Conservation (phyloP, 1,140 invertebrate genomes). For the Ceratina japonica region DNA sequence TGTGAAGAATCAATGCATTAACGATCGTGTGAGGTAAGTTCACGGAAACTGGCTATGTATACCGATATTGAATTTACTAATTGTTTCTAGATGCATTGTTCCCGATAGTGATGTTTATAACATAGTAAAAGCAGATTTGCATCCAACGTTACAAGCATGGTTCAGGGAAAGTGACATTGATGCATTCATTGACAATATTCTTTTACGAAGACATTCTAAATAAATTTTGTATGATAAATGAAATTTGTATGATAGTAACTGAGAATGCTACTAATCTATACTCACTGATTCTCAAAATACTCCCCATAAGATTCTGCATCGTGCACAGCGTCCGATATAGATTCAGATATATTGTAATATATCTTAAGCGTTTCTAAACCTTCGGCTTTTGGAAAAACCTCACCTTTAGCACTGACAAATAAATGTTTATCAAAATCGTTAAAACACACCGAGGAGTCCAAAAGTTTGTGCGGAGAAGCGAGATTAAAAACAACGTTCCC, state of each 20-base stretch:
- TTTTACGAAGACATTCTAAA: conserved; percentile 63
- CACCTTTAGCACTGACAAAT: conserved; percentile 72
- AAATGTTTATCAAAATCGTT: conserved; percentile 64
- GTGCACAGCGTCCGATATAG: conserved; percentile 61
- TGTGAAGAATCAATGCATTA: conserved; percentile 64
- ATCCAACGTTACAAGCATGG: conserved; percentile 71
- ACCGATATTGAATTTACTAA: not conserved
- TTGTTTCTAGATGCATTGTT: conserved; percentile 66
- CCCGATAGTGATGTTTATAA: conserved; percentile 62
- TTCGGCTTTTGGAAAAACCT: conserved; percentile 67
- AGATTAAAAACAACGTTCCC: conserved; percentile 85
- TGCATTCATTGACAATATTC: conserved; percentile 63
- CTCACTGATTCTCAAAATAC: conserved; percentile 76
- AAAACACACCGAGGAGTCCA: conserved; percentile 71
- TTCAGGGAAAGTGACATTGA: conserved; percentile 67
- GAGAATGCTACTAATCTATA: conserved; percentile 19
- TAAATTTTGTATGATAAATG: no score
- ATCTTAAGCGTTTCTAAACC: conserved; percentile 60
- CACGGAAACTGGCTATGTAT: not conserved
- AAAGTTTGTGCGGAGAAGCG: conserved; percentile 80
- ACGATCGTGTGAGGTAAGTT: conserved; percentile 68
- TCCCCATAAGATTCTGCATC: conserved; percentile 75
- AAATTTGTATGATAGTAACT: conserved; percentile 1
- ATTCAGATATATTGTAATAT: conserved; percentile 59
- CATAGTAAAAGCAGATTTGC: conserved; percentile 58